Evolutionary conservation across 1,140 invertebrate genomes (phyloP).

Genomic region (Neodiprion pinetum): DNA sequence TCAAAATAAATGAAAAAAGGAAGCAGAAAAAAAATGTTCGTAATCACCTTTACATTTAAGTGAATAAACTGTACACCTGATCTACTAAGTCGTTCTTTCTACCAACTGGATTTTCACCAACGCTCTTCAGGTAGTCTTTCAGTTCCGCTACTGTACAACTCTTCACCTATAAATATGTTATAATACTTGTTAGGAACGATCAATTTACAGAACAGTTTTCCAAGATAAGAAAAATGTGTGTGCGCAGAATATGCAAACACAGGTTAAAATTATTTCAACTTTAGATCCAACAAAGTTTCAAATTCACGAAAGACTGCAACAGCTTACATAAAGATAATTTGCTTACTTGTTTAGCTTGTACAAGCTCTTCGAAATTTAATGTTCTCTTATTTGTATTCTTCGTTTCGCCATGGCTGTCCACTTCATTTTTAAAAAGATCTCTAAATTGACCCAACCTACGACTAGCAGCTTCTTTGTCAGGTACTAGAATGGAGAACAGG

Average conservation of each 20-base stretch:
- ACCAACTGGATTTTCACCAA: neutral
- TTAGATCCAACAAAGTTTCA: too few relatives aligned
- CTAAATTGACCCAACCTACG: neutral
- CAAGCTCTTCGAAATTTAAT: neutral
- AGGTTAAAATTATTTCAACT: too few relatives aligned
- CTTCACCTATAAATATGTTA: neutral
- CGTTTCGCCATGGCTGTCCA: neutral
- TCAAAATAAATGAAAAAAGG: too few relatives aligned
- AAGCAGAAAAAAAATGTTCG: neutral
- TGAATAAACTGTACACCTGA: neutral
- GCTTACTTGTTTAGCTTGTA: neutral
- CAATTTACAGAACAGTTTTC: too few relatives aligned
- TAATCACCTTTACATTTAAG: neutral
- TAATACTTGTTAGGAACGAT: too few relatives aligned
- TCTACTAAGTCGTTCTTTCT: neutral
- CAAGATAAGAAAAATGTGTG: too few relatives aligned
- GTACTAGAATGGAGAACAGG: neutral
- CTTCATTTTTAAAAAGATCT: neutral
- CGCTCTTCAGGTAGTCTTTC: neutral
- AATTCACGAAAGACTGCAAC: too few relatives aligned
- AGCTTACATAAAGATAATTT: too few relatives aligned
- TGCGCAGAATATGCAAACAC: too few relatives aligned
- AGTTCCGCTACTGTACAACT: neutral
- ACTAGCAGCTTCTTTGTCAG: neutral
- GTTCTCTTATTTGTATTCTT: neutral